Evolutionary conservation across 1,140 invertebrate genomes (phyloP), one percentile per base, ranked within the genome.

Genomic region (Battus philenor): DNA sequence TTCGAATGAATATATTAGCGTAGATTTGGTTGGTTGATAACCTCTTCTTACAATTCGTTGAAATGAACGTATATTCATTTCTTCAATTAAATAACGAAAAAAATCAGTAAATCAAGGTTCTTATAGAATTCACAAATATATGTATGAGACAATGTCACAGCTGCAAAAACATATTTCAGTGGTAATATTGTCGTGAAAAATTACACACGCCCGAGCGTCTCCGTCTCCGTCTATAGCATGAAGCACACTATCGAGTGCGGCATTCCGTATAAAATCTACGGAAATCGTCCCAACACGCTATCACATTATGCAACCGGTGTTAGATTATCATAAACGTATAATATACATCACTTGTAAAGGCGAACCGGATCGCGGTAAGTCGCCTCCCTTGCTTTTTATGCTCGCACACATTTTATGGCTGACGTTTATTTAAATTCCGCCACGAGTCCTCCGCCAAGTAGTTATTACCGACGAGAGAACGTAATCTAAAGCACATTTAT

Each of bases 241-340:
- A 76, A 72, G 67, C 59, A 49, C 60, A 57, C 59, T 47, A 52
- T 61, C 34, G 59, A 68, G 52, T 59, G 48, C 57, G 59, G 63
- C 67, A 76, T 68, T 57, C 58, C 59, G 51, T 55, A 71, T 59
- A 71, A 68, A 81, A 68, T 71, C 64, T 65, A 57, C 58, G 54
- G 49, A 54, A 66, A 70, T 68, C 50, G 45, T 59, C 53, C 52
- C 67, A 54, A 59, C 50, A 60, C 50, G 58, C 60, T 67, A 77
- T 81, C 65, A 44, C 74, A 81, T 78, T 81, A 81, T 78, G 70
- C 77, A 68, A 47, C 65, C 56, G 47, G 53, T 62, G 60, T 53
- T 43, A 54, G 52, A 81, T 78, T 78, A 76, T 72, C 74, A 81
- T 81, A 80, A 77, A 73, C 65, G 69, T 64, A 67, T 67, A 65